These are phyloP conservation scores for Lasioglossum vierecki DNA, from an alignment of 2,888 invertebrate species.

Conservation along the genomic window DNA sequence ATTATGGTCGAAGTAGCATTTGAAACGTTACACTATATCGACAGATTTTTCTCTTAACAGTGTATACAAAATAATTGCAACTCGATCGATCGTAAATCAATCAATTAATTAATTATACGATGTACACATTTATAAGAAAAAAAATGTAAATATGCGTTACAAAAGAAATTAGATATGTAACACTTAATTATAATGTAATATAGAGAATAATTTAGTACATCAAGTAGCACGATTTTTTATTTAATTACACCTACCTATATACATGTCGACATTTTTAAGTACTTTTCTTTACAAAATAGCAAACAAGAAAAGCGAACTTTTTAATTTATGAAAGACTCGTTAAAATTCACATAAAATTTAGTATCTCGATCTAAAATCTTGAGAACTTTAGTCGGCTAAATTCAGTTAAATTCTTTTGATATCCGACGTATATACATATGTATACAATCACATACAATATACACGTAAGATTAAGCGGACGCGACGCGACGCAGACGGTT, in stretches of 20 bases:
- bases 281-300: not conserved
- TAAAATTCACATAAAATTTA: slow-evolving; percentile 35
- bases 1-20: slow-evolving; percentile 98
- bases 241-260: slow-evolving; percentile 2
- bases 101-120: not conserved
- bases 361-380: slow-evolving; percentile 36
- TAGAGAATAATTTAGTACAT: not conserved
- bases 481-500: slow-evolving; percentile 3
- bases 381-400: not conserved
- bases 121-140: slow-evolving; percentile 6
- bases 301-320: not conserved
- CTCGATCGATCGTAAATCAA: not conserved
- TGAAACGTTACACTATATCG: slow-evolving; percentile 91
- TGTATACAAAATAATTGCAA: not conserved
- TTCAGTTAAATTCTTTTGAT: slow-evolving; percentile 34
- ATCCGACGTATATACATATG: slow-evolving; percentile 21
- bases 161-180: slow-evolving; percentile 21
- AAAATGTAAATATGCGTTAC: slow-evolving; percentile 15
- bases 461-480: slow-evolving; percentile 37
- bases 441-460: not conserved
- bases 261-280: not conserved
- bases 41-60: slow-evolving; percentile 85
- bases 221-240: not conserved
- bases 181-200: not conserved
- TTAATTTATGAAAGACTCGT: not conserved